These are phyloP conservation scores for mouse (Mus musculus) DNA, from an alignment of 2,113 vertebrate genomes.

Conservation along the genomic window GRCm39 chr1:77356501-77357000, in stretches of 20 bases:
- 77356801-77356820: slow-evolving; percentile 68
- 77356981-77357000: slow-evolving; percentile 86
- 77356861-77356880: neutral
- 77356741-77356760: neutral
- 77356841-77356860: neutral
- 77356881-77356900: slow-evolving; percentile 50
- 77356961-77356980: slow-evolving; percentile 79
- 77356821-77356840: slow-evolving; percentile 58
- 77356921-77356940: slow-evolving; percentile 57
- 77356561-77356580: slow-evolving; percentile 32
- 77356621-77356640: slow-evolving; percentile 73
- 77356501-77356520: neutral
- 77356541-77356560: slow-evolving; percentile 14
- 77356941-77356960: slow-evolving; percentile 1
- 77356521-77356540: neutral
- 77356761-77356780: slow-evolving; percentile 57
- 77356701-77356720: neutral
- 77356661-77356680: slow-evolving; percentile 73
- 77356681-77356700: slow-evolving; percentile 62
- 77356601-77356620: slow-evolving; percentile 75
- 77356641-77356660: slow-evolving; percentile 73
- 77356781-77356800: slow-evolving; percentile 57
- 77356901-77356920: slow-evolving; percentile 74
- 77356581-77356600: slow-evolving; percentile 79
- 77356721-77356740: neutral